phyloP scores from a whole-genome alignment of 2,888 invertebrate genomes.

The Aphrophora alni region DNA sequence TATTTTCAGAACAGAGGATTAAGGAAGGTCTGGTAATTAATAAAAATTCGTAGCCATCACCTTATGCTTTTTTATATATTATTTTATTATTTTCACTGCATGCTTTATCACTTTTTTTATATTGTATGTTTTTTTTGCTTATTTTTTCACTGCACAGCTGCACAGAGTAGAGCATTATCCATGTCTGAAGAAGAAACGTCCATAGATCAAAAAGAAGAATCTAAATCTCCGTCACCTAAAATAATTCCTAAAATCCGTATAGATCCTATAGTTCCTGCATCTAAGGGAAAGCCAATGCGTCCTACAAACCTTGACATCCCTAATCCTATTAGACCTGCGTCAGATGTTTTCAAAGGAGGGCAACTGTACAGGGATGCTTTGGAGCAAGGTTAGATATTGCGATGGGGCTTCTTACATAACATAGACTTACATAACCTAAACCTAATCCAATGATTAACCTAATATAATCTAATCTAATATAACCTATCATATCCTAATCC shows the following conservation, averaged over 20 bases:
- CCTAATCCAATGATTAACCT: too few relatives aligned
- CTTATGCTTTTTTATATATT: too few relatives aligned
- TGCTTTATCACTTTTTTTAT: background rate
- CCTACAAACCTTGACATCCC: conserved; percentile 56
- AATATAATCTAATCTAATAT: too few relatives aligned
- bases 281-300: conserved; percentile 2
- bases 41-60: too few relatives aligned
- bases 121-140: background rate
- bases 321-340: conserved; percentile 54
- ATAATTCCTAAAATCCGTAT: conserved; percentile 32
- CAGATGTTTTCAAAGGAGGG: background rate
- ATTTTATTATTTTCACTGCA: background rate
- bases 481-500: too few relatives aligned
- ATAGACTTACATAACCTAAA: too few relatives aligned
- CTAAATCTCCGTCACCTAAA: background rate
- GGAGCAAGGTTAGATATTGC: background rate
- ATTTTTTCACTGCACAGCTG: background rate
- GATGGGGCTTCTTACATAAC: background rate
- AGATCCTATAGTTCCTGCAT: conserved; percentile 22
- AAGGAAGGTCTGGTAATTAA: too few relatives aligned
- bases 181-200: background rate
- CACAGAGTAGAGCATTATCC: background rate
- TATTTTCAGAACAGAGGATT: too few relatives aligned
- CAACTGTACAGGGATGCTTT: background rate
- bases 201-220: background rate